Base-by-base conservation (phyloP, 2,797 vertebrate genomes). In the Paratrypauchen microcephalus region DNA sequence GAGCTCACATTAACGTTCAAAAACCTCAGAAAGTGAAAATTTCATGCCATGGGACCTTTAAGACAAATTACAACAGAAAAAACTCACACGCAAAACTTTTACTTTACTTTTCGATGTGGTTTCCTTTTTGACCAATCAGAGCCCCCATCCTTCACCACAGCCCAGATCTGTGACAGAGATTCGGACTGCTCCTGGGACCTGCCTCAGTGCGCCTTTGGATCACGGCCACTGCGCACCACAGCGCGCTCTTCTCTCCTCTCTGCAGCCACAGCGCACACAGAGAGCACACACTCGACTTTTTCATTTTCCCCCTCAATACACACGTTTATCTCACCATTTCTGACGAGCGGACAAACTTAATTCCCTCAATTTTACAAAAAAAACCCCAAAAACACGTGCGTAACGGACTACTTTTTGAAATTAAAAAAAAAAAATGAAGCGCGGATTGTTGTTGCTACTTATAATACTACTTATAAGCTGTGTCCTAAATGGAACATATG, bases 401-500 rank as follows among this genome's bases (percentile, higher is more conserved):
- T 7, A 62, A 62, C n/a, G 61, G 23, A 64, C 41, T 64, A 47
- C 6, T 47, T 47, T 45, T 48, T 18, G 23, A 5, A 36, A 6
- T 15, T 3, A 5, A 26, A 26, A 26, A 26, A 26, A 26, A 24
- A 47, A 26, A 6, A 89, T 89, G 87, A 72, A 74, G 84, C 64
- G 50, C 73, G 21, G 8, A 21, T 1, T 77, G 1, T 41, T 65
- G 0, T 65, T 86, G 67, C 62, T 87, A 3, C 0, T 80, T 9
- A 9, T 80, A 0, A 85, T 86, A 65, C 62, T 87, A 3, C 0
- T 80, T 9, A 9, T 80, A 0, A 85, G 77, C 24, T 86, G 74
- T 1, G 68, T 74, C 18, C 45, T 74, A 0, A 23, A 52, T 0
- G 67, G 50, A 54, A 54, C 59, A 0, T 39, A 7, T 23, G 74